Conservation (phyloP, 2,113 vertebrate genomes). For the Lipophrys pholis region DNA sequence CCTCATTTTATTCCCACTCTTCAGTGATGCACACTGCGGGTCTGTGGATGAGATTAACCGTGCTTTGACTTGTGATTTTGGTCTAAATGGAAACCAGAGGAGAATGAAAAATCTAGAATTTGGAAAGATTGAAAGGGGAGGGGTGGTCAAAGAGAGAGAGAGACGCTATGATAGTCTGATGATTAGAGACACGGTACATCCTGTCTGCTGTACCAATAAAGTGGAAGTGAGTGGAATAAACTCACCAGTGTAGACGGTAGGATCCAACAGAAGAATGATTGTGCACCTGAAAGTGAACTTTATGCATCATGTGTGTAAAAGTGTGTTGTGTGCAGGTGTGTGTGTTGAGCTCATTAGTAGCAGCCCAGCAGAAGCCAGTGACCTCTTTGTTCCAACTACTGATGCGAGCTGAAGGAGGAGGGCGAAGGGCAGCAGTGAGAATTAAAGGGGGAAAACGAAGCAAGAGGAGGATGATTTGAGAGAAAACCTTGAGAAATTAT, state of each 20-base stretch:
- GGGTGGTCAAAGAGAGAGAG: background rate
- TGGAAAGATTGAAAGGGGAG: no score
- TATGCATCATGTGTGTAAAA: no score
- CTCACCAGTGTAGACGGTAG: background rate
- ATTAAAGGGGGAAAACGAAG: slow-evolving; percentile 8
- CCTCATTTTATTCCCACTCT: background rate
- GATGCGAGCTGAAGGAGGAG: slow-evolving; percentile 42
- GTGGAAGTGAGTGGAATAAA: slow-evolving; percentile 14
- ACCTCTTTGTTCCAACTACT: slow-evolving; percentile 58
- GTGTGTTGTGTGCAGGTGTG: slow-evolving; percentile 6
- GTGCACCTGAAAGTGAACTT: background rate
- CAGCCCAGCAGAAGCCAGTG: slow-evolving; percentile 54
- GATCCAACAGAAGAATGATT: slow-evolving; percentile 9
- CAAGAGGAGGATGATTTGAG: slow-evolving; percentile 32
- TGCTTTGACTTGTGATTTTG: slow-evolving; percentile 6
- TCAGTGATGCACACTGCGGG: background rate
- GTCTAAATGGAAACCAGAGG: background rate
- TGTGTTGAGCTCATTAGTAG: slow-evolving; percentile 61
- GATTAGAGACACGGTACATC: background rate
- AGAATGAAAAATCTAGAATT: background rate
- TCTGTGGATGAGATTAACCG: background rate
- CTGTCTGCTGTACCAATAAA: background rate
- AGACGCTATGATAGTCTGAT: no score
- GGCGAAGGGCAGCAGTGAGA: slow-evolving; percentile 18
- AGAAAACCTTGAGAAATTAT: slow-evolving; percentile 6